Conservation (phyloP, 2,888 invertebrate species). For the Amorpha juglandis region DNA sequence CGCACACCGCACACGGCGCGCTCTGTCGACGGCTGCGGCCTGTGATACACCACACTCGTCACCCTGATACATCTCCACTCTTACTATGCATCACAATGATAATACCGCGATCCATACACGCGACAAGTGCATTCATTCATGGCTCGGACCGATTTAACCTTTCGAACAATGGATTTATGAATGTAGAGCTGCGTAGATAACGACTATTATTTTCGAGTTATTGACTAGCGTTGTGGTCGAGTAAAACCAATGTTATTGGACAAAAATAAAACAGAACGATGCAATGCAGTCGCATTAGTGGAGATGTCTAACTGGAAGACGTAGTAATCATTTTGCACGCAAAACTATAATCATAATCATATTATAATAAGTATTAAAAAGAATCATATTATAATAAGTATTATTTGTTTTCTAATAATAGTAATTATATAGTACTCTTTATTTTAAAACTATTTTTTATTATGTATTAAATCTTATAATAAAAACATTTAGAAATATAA, state of each 20-base stretch:
- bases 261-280: too few relatives aligned
- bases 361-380: too few relatives aligned
- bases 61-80: not conserved
- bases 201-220: constrained; percentile 45
- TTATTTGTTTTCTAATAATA: too few relatives aligned
- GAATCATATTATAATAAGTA: too few relatives aligned
- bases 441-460: too few relatives aligned
- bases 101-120: constrained; percentile 41
- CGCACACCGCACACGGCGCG: not conserved
- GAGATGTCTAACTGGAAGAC: too few relatives aligned
- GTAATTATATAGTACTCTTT: too few relatives aligned
- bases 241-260: constrained; percentile 29
- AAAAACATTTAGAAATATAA: too few relatives aligned
- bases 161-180: constrained; percentile 50
- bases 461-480: too few relatives aligned
- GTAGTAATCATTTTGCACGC: too few relatives aligned
- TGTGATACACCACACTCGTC: not conserved
- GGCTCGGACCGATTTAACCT: constrained; percentile 44
- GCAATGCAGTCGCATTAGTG: too few relatives aligned
- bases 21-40: constrained; percentile 7
- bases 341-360: too few relatives aligned
- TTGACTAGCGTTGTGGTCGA: constrained; percentile 36
- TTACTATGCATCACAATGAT: constrained; percentile 47
- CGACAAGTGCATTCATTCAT: constrained; percentile 74
- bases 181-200: constrained; percentile 42